These are phyloP conservation scores for Miichthys miiuy DNA, from an alignment of 2,797 vertebrate genomes.

Conservation along the genomic window DNA sequence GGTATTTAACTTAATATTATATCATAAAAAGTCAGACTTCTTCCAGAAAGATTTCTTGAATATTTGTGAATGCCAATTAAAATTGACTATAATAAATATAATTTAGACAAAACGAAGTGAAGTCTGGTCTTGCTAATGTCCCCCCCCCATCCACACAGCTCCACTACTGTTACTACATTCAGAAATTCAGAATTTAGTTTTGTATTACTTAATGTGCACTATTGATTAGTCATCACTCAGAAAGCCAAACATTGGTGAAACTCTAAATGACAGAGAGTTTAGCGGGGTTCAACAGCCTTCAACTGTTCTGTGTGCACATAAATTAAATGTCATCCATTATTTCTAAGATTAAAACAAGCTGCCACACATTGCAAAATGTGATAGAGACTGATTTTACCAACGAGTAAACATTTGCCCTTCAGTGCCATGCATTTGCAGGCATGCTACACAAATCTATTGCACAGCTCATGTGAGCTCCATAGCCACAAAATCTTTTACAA, in stretches of 20 bases:
- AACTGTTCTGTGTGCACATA: not conserved
- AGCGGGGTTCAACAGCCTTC: not conserved
- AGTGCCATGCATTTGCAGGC: constrained; percentile 1
- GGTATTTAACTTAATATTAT: not conserved
- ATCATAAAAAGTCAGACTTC: not conserved
- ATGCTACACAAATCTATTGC: not conserved
- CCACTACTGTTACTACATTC: not conserved
- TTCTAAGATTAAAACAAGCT: not conserved
- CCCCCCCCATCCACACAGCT: not conserved
- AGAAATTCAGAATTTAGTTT: not conserved
- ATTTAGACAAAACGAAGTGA: not conserved
- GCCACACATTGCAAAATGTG: not conserved
- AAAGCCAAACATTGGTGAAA: not conserved
- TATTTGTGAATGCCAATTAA: not conserved
- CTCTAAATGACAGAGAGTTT: not conserved
- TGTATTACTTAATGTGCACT: not conserved
- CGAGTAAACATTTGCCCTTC: constrained; percentile 6
- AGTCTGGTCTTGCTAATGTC: too few relatives aligned
- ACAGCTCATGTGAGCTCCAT: not conserved
- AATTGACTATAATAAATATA: not conserved
- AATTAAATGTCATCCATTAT: not conserved
- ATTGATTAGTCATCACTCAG: not conserved
- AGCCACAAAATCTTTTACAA: not conserved
- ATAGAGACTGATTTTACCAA: not conserved
- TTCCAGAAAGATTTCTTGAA: not conserved